Evolutionary conservation across 2,797 vertebrate species (phyloP), one percentile per base, ranked within the genome.

Genomic region (Hirundo rustica): DNA sequence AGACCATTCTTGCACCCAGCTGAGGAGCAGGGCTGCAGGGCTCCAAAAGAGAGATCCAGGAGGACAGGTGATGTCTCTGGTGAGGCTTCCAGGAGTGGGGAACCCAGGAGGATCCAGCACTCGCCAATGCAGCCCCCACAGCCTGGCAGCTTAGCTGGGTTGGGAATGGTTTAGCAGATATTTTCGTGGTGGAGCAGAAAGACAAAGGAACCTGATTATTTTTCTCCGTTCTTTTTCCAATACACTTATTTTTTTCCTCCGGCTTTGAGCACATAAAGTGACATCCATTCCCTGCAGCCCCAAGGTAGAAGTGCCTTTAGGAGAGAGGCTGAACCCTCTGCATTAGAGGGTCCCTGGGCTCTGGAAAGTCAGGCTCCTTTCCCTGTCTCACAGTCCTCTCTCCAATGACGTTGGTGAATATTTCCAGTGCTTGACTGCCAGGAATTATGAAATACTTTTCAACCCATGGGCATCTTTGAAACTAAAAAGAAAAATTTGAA

Each of bases 51-150:
- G 7, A 68, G 29, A 2, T 36, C 16, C 55, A 42, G 32, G 8
- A 57, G 55, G 36, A 38, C 4, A 3, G 34, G 4, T 0, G 1
- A 12, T 16, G 8, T 51, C 72, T 80, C 34, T 3, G 1, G 40
- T 27, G 19, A 32, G 25, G 13, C 11, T 71, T 21, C 3, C 2
- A 80, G 40, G 38, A 48, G 16, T 4, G 10, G 29, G 48, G n/a
- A 19, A 47, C 0, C 1, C 80, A 54, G 10, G 7, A 82, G 29
- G 36, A 62, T 73, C 32, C 64, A 62, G 34, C 30, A 19, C 15
- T 53, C 3, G 0, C 13, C 0, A 0, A 4, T 6, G 30, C 21
- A 84, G 36, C 18, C 42, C 29, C 32, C 3, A 2, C 14, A 61
- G 34, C 36, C 65, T 20, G 13, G 30, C 27, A 78, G 36, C 5